Evolutionary conservation across 2,113 vertebrate genomes (phyloP).

Genomic region (Suricata suricatta): DNA sequence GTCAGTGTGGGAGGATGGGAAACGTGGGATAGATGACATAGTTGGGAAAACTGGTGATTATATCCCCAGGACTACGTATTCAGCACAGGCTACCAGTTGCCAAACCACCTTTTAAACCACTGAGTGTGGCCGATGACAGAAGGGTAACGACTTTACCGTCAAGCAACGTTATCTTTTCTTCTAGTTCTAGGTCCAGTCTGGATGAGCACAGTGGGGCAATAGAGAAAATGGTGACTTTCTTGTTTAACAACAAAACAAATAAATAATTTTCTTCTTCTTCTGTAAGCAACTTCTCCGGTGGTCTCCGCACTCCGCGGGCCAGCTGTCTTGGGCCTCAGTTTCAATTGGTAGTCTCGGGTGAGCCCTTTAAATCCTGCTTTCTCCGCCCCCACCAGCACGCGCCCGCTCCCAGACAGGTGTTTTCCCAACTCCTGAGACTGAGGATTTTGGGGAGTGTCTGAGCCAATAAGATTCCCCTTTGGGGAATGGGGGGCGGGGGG

Average conservation of each 20-base stretch:
- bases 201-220: not conserved
- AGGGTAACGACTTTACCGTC: not conserved
- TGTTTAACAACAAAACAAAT: not conserved
- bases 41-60: not conserved
- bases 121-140: not conserved
- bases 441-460: conserved; percentile 59
- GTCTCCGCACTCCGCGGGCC: not conserved
- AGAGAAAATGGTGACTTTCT: not conserved
- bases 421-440: conserved; percentile 72
- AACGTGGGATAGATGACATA: not conserved
- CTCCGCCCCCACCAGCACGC: not conserved
- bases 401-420: conserved; percentile 79
- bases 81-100: not conserved
- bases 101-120: not conserved
- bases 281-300: not conserved
- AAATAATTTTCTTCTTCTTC: not conserved
- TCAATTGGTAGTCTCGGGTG: not conserved
- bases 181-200: not conserved
- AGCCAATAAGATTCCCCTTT: conserved; percentile 66
- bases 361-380: conserved; percentile 48
- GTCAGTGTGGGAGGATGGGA: not conserved
- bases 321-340: not conserved
- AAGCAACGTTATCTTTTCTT: not conserved
- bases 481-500: conserved; percentile 29
- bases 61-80: not conserved